Evolutionary conservation across 2,797 vertebrate genomes (phyloP).

Genomic region (Melanotaenia boesemani): DNA sequence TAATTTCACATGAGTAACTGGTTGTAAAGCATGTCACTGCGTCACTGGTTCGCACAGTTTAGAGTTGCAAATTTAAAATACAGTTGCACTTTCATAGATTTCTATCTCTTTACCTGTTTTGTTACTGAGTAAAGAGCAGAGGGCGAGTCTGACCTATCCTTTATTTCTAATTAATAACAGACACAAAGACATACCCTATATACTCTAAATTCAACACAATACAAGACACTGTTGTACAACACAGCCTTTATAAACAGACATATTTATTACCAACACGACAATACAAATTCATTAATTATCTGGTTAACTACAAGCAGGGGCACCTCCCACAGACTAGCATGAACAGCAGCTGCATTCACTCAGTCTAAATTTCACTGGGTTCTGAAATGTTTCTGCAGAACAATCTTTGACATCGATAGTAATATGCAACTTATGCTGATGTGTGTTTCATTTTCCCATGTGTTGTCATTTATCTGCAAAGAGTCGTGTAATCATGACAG

Average conservation of each 20-base stretch:
- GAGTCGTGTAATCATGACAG: constrained; percentile 36
- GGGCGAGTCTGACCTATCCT: too few species aligned
- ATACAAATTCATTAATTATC: constrained; percentile 46
- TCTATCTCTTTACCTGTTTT: neutral
- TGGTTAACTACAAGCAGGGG: constrained; percentile 49
- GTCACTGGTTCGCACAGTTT: neutral
- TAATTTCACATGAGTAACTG: neutral
- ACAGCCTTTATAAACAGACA: neutral
- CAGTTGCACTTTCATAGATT: neutral
- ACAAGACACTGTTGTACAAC: constrained; percentile 19
- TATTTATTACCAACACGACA: constrained; percentile 42
- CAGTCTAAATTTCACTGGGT: neutral
- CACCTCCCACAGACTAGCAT: constrained; percentile 7
- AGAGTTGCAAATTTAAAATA: too few species aligned
- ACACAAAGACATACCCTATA: too few species aligned
- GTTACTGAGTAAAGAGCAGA: neutral
- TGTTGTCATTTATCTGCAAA: constrained; percentile 19
- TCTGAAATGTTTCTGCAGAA: neutral
- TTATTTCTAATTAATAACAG: too few species aligned
- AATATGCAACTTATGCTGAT: neutral
- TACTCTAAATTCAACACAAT: constrained; percentile 4
- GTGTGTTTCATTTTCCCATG: constrained; percentile 3
- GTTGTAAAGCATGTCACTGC: neutral
- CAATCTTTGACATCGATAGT: neutral
- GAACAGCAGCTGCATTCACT: constrained; percentile 30